Base-by-base conservation (phyloP, 1,140 invertebrate genomes). In the Planococcus citri region DNA sequence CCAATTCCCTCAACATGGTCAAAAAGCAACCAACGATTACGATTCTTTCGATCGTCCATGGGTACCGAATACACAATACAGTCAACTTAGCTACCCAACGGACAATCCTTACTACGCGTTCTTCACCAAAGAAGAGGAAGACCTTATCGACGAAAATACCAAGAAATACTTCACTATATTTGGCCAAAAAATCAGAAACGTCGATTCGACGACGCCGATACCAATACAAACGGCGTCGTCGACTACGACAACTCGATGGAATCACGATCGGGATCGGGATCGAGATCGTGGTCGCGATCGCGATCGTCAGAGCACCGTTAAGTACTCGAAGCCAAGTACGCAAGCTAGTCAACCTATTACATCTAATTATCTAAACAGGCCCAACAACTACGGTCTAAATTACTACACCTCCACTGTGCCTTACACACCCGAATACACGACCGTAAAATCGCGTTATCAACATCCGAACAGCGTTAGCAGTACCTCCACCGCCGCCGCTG, bases 101-200 rank as follows among this genome's bases (percentile, higher is more conserved):
- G 73, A 75, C 38, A 86, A 84, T 73, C 85, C 87, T 3, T 83
- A 84, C 68, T 81, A 85, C 71, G 83, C 82, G 1, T 88, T 86
- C 73, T 88, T 87, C 74, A 88, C 87, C 0, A 86, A 86, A 74
- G 86, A 87, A 70, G 87, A 89, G 60, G 86, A 87, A 71, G 80
- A 81, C 37, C 81, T 86, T 27, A 78, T 89, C 38, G 88, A 89
- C 72, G 87, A 89, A 72, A 87, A 87, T 10, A 89, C 87, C 1
- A 88, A 86, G 74, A 87, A 88, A 72, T 88, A 88, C 68, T 88
- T 89, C 72, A 87, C 86, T 25, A 82, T 87, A 71, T 89, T 89
- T 72, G 88, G 88, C 0, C 85, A 88, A 73, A 89, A 88, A 76
- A 74, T 89, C 2, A 80, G 81, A 64, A 79, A 70, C 37, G 71